Conservation (phyloP, 2,113 vertebrate genomes). For the Sinocyclocheilus rhinocerous region DNA sequence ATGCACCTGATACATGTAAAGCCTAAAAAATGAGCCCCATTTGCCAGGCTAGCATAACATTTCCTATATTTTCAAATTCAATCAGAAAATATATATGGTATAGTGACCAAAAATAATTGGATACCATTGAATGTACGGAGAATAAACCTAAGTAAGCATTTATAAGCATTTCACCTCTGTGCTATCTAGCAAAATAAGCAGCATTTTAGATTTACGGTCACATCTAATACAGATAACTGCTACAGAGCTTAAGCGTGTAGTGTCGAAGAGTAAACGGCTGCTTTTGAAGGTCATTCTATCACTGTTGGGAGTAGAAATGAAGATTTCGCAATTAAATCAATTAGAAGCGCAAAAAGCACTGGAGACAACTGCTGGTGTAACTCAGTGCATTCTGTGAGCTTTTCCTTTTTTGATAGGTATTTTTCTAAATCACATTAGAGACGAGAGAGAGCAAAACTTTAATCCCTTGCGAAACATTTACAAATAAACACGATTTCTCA, state of each 20-base stretch:
- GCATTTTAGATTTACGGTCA: constrained; percentile 2
- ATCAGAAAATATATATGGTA: neutral
- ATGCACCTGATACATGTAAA: constrained; percentile 52
- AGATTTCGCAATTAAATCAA: neutral
- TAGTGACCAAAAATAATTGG: neutral
- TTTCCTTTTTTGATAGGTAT: neutral
- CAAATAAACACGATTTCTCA: constrained; percentile 25
- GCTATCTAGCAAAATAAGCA: constrained; percentile 24
- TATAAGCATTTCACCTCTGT: neutral
- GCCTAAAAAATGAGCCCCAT: neutral
- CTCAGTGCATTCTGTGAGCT: constrained; percentile 44
- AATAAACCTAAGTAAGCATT: neutral
- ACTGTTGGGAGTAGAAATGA: neutral
- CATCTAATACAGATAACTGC: neutral
- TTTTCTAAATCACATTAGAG: neutral
- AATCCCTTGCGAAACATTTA: neutral
- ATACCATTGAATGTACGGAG: neutral
- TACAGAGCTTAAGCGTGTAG: neutral
- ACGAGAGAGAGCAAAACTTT: constrained; percentile 1
- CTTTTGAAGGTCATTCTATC: neutral
- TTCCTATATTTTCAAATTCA: neutral
- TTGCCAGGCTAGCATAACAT: neutral
- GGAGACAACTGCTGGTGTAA: constrained; percentile 57
- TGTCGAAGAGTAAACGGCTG: neutral
- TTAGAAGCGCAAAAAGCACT: neutral